Percentiles rank a stretch among this genome's conserved stretches.
phyloP scores from a whole-genome alignment of 1,140 invertebrate genomes.

The Elymnias hypermnestra region DNA sequence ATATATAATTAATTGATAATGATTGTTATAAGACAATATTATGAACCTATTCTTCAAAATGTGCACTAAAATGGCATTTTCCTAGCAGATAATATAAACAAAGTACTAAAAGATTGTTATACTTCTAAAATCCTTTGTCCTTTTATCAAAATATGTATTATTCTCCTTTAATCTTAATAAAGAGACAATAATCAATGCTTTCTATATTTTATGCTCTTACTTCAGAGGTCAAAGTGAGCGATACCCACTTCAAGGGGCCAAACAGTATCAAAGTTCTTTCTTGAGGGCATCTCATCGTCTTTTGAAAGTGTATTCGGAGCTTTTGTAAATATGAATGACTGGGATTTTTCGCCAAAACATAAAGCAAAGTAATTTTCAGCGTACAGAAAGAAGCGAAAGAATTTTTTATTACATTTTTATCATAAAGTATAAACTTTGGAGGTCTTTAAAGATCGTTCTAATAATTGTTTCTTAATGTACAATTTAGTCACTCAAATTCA shows the following conservation, averaged over 20 bases:
- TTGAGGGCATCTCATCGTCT: slow-evolving; percentile 19
- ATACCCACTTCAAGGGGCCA: slow-evolving; percentile 5
- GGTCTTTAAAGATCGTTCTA: no score
- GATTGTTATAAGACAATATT: no score
- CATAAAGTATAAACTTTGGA: background rate
- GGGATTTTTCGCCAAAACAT: slow-evolving; percentile 9
- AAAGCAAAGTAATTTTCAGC: slow-evolving; percentile 12
- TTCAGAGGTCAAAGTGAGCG: slow-evolving; percentile 3
- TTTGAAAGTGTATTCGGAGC: slow-evolving; percentile 17
- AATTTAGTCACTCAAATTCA: no score
- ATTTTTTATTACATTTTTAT: slow-evolving; percentile 2
- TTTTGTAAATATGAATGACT: slow-evolving; percentile 11
- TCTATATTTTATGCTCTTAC: background rate
- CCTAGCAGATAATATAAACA: no score
- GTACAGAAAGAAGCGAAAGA: slow-evolving; percentile 2
- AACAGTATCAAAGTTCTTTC: slow-evolving; percentile 19
- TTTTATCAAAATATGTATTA: background rate
- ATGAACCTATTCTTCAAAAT: no score
- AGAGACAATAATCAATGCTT: no score
- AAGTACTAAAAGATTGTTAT: no score
- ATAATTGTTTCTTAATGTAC: no score
- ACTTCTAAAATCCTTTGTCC: no score
- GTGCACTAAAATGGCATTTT: no score
- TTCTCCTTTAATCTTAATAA: no score
- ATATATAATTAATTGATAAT: no score